Conservation (phyloP, 2,888 invertebrate species). For the Capitulum mitella region DNA sequence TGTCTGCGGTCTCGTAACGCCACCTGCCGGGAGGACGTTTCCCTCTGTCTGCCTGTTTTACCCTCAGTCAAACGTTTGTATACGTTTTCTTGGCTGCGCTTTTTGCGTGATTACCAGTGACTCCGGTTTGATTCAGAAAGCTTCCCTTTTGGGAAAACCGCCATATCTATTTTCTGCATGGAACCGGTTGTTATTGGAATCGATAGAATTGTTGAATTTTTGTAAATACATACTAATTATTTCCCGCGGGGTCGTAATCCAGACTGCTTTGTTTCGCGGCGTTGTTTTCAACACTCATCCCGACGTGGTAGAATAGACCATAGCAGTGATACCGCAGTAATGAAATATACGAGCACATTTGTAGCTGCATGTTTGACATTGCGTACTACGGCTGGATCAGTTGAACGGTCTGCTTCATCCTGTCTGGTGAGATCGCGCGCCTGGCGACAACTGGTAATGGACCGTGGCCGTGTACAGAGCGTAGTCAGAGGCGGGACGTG, state of each 20-base stretch:
- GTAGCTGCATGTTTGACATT: neutral
- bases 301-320: neutral
- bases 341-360: slow-evolving; percentile 1
- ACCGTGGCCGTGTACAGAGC: no score
- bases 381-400: no score
- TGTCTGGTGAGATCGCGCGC: no score
- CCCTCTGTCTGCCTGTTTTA: no score
- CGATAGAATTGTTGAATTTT: slow-evolving; percentile 2
- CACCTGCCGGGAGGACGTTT: no score
- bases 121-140: neutral
- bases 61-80: neutral
- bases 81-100: neutral
- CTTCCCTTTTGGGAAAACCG: neutral
- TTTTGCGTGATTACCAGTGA: neutral
- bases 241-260: neutral
- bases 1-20: no score
- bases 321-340: neutral
- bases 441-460: no score
- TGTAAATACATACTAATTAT: neutral
- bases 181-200: neutral
- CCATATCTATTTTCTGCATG: neutral
- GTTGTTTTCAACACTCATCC: slow-evolving; percentile 9
- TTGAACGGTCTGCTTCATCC: no score
- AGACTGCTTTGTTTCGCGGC: neutral
- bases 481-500: no score